These are phyloP conservation scores for Platycheirus albimanus DNA, from an alignment of 2,888 invertebrate species.

Conservation along the genomic window DNA sequence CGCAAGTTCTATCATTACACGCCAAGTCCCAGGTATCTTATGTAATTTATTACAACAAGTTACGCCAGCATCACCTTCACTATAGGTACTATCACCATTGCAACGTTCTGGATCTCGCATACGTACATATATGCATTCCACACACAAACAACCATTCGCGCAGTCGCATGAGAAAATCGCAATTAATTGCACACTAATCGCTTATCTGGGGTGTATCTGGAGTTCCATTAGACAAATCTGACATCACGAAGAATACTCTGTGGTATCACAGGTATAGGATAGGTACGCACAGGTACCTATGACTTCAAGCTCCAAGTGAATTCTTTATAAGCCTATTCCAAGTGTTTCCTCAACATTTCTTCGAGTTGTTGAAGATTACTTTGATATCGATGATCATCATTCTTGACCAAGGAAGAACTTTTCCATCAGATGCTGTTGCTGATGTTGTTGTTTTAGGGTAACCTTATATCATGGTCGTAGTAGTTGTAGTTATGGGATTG, in stretches of 20 bases:
- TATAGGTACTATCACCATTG: too few species aligned
- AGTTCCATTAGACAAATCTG: constrained; percentile 64
- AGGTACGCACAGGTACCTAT: constrained; percentile 6
- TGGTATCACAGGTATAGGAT: too few species aligned
- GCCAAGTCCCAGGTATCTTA: constrained; percentile 13
- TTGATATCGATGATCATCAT: constrained; percentile 27
- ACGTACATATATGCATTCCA: not conserved
- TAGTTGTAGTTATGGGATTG: constrained; percentile 45
- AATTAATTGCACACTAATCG: constrained; percentile 70
- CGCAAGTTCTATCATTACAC: constrained; percentile 7
- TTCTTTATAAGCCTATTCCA: constrained; percentile 29
- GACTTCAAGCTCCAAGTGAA: constrained; percentile 15
- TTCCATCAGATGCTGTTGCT: too few species aligned
- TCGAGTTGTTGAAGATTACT: constrained; percentile 17
- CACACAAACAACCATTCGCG: too few species aligned
- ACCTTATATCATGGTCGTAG: constrained; percentile 5
- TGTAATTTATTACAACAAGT: constrained; percentile 28
- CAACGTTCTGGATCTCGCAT: too few species aligned
- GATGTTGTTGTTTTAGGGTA: not conserved
- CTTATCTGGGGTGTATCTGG: constrained; percentile 58
- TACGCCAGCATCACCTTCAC: not conserved
- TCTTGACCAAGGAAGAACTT: not conserved
- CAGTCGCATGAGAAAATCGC: constrained; percentile 50
- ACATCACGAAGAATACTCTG: constrained; percentile 5
- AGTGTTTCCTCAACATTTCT: constrained; percentile 26